These are phyloP conservation scores for Chrosomus eos DNA, from an alignment of 2,797 vertebrate species.

Conservation along the genomic window DNA sequence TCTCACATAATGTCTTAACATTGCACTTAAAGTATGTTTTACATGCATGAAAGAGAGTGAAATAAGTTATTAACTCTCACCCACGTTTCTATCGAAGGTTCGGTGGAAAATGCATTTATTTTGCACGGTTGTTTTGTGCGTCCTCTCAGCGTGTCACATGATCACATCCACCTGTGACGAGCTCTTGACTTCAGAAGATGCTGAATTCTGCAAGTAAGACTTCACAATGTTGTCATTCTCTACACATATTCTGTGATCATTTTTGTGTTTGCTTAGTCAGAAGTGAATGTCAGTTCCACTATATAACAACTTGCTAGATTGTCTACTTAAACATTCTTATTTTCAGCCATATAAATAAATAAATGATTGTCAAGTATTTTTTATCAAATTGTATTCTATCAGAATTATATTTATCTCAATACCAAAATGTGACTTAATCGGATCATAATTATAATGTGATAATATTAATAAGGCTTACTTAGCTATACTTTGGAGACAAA, in stretches of 20 bases:
- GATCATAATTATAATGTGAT: not conserved
- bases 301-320: not conserved
- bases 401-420: no score
- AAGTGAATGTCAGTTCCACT: not conserved
- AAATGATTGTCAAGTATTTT: not conserved
- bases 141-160: not conserved
- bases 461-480: not conserved
- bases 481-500: not conserved
- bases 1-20: not conserved
- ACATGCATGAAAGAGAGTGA: not conserved
- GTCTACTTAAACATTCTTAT: not conserved
- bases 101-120: conserved; percentile 41
- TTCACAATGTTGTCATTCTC: not conserved
- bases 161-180: not conserved
- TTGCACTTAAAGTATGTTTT: not conserved
- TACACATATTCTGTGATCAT: not conserved
- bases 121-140: conserved; percentile 23
- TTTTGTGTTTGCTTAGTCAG: not conserved
- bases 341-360: not conserved
- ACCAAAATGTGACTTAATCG: not conserved
- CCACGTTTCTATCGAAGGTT: not conserved
- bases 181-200: conserved; percentile 15
- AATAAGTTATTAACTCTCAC: not conserved
- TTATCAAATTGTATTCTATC: not conserved
- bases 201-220: conserved; percentile 49